Conservation (phyloP, 2,888 invertebrate genomes). For the Vannuccia rotundouncinata region DNA sequence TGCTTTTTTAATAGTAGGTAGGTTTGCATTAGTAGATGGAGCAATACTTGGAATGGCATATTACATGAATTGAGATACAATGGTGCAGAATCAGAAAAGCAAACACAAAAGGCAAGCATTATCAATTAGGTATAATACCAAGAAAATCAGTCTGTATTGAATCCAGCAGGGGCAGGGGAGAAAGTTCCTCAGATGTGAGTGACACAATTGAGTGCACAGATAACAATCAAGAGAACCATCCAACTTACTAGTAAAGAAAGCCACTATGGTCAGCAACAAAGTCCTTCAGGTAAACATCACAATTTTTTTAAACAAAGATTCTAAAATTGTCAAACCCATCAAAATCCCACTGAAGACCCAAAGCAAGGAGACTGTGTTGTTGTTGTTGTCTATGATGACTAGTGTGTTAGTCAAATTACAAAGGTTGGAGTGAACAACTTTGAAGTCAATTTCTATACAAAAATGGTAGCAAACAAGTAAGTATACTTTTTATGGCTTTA, state of each 20-base stretch:
- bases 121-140: not conserved
- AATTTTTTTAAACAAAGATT: not conserved
- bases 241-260: constrained; percentile 8
- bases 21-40: too few relatives aligned
- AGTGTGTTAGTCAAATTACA: too few relatives aligned
- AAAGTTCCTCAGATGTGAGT: not conserved
- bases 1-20: too few relatives aligned
- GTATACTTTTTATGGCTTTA: not conserved
- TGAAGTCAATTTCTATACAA: not conserved
- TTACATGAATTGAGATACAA: constrained; percentile 17
- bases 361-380: too few relatives aligned
- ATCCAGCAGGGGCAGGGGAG: not conserved
- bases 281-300: not conserved
- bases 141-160: constrained; percentile 17
- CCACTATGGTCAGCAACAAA: not conserved
- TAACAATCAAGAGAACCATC: not conserved
- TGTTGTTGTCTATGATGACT: too few relatives aligned
- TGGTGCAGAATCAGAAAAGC: constrained; percentile 5
- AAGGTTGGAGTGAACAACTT: too few relatives aligned
- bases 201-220: constrained; percentile 4
- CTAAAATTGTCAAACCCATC: not conserved
- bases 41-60: constrained; percentile 18
- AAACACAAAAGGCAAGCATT: not conserved
- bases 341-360: too few relatives aligned
- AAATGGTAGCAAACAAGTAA: not conserved